These are phyloP conservation scores for Oceanodroma tethys DNA, from an alignment of 2,113 vertebrate genomes.

Conservation along the genomic window DNA sequence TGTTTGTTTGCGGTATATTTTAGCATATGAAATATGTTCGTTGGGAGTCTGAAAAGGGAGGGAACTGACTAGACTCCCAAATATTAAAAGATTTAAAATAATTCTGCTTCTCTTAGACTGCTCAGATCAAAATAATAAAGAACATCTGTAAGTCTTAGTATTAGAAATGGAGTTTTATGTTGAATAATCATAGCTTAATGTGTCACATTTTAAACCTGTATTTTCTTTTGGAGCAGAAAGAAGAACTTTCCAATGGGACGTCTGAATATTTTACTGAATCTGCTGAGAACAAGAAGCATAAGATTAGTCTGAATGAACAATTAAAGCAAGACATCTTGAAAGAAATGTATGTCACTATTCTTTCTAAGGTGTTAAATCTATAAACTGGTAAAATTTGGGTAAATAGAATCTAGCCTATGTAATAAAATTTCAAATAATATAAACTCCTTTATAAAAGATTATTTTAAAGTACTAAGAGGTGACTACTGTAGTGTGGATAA, in stretches of 20 bases:
- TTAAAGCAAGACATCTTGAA: conserved; percentile 65
- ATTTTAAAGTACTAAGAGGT: neutral
- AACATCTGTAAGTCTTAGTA: conserved; percentile 47
- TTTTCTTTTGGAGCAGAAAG: conserved; percentile 71
- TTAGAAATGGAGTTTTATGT: conserved; percentile 33
- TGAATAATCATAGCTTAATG: conserved; percentile 53
- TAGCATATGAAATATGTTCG: conserved; percentile 29
- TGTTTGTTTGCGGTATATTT: conserved; percentile 48
- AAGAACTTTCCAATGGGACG: conserved; percentile 60
- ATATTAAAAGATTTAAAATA: conserved; percentile 43
- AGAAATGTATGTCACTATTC: conserved; percentile 67
- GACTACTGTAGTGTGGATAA: neutral
- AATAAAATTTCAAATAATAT: neutral
- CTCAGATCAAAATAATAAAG: conserved; percentile 52
- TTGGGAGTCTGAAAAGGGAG: conserved; percentile 13
- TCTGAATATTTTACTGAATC: conserved; percentile 85
- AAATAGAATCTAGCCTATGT: neutral
- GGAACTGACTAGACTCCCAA: conserved; percentile 8
- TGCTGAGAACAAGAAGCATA: conserved; percentile 29
- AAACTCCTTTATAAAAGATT: neutral
- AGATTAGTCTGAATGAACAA: conserved; percentile 19
- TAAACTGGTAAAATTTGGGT: neutral
- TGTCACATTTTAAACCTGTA: conserved; percentile 58
- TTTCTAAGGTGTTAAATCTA: neutral
- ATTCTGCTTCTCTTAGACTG: conserved; percentile 37